A percentile compares a stretch with the other conserved stretches of the same genome.
phyloP scores from a whole-genome alignment of 2,797 vertebrate species.

The Martes flavigula region DNA sequence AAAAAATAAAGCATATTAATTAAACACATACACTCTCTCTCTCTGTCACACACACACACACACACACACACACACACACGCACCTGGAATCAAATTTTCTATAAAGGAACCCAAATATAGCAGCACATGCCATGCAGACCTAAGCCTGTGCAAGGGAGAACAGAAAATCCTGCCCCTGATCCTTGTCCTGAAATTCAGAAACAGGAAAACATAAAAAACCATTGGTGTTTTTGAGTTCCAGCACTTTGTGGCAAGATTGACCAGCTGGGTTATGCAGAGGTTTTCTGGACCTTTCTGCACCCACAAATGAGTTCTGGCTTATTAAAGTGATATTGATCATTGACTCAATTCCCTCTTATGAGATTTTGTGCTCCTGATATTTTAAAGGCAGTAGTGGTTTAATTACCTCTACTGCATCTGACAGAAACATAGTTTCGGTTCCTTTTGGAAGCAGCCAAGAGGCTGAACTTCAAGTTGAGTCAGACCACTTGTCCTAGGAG shows the following conservation, averaged over 20 bases:
- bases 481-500: constrained; percentile 57
- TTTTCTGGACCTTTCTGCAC: neutral
- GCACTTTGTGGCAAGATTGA: neutral
- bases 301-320: neutral
- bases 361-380: neutral
- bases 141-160: neutral
- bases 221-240: neutral
- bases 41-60: neutral
- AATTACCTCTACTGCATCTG: neutral
- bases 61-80: neutral
- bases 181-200: neutral
- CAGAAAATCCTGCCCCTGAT: neutral
- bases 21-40: neutral
- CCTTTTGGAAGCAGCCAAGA: neutral
- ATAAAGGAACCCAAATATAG: neutral
- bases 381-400: constrained; percentile 37
- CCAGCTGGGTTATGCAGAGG: neutral
- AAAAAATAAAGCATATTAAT: neutral
- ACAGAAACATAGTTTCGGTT: neutral
- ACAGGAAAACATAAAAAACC: neutral
- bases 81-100: neutral
- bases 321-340: neutral
- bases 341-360: neutral
- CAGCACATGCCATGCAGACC: neutral
- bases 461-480: neutral